Percentiles rank a stretch among this genome's conserved stretches.
phyloP scores from a whole-genome alignment of 1,140 invertebrate species.

The Akabosia matsudoensis region DNA sequence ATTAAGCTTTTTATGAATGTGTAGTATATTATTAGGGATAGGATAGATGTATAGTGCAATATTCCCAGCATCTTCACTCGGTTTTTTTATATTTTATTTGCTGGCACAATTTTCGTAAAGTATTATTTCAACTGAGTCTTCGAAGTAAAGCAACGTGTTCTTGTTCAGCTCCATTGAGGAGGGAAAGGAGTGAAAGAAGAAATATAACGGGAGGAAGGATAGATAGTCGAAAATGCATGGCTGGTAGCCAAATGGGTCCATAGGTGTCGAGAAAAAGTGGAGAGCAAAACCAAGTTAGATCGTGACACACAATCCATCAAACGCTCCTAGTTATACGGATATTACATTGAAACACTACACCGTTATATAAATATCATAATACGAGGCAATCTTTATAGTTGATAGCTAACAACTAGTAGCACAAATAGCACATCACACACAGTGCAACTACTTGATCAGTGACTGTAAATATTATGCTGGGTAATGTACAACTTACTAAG shows the following conservation, averaged over 20 bases:
- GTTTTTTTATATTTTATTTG: background rate
- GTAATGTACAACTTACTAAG: no score
- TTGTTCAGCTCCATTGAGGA: conserved; percentile 24
- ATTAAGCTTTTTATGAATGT: no score
- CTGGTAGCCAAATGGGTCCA: conserved; percentile 42
- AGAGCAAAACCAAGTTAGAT: conserved; percentile 38
- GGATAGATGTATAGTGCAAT: no score
- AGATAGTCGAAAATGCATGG: conserved; percentile 30
- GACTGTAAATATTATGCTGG: no score
- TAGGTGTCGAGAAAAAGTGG: conserved; percentile 38
- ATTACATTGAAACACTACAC: background rate
- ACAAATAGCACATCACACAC: no score
- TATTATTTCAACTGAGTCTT: background rate
- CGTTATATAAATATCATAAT: background rate
- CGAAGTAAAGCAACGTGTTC: background rate
- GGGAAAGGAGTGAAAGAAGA: conserved; percentile 14
- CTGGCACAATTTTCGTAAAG: conserved; percentile 20
- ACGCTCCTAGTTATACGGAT: background rate
- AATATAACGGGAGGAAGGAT: conserved; percentile 15
- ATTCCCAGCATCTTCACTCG: background rate
- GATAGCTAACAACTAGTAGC: no score
- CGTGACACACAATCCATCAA: conserved; percentile 46
- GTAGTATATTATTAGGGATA: no score
- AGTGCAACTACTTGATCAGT: no score
- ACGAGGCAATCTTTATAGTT: no score